These are phyloP conservation scores for Hirtodrosophila duncani DNA, from an alignment of 2,888 invertebrate species.

Conservation along the genomic window DNA sequence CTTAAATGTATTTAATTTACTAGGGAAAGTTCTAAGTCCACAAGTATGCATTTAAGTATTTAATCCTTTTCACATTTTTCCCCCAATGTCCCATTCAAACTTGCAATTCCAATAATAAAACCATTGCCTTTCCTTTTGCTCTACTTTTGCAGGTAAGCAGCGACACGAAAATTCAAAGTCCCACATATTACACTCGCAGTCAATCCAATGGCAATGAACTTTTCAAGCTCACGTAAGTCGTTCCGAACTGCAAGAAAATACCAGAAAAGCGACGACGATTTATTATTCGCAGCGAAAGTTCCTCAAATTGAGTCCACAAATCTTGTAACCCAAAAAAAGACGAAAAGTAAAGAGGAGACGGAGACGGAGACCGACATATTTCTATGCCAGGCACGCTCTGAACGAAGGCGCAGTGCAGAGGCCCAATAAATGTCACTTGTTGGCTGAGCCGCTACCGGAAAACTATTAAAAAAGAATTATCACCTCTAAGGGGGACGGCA, in stretches of 20 bases:
- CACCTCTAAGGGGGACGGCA: constrained; percentile 42
- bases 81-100: too few relatives aligned
- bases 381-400: constrained; percentile 51
- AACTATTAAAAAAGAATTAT: constrained; percentile 72
- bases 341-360: too few relatives aligned
- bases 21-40: too few relatives aligned
- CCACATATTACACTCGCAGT: constrained; percentile 9
- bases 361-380: constrained; percentile 23
- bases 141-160: constrained; percentile 40
- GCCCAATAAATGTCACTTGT: constrained; percentile 71
- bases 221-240: constrained; percentile 16
- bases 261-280: too few relatives aligned
- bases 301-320: constrained; percentile 31
- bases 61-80: too few relatives aligned
- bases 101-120: background rate
- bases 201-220: too few relatives aligned
- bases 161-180: constrained; percentile 1
- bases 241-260: constrained; percentile 19
- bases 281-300: constrained; percentile 58
- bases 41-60: too few relatives aligned
- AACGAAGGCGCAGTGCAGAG: constrained; percentile 2
- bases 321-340: too few relatives aligned
- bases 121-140: constrained; percentile 9
- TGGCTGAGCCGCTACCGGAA: constrained; percentile 60
- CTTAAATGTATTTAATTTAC: too few relatives aligned